A percentile compares a stretch with the other conserved stretches of the same genome.
Conservation (phyloP, 2,797 vertebrate genomes). For the Orientallactaga sibirica region DNA sequence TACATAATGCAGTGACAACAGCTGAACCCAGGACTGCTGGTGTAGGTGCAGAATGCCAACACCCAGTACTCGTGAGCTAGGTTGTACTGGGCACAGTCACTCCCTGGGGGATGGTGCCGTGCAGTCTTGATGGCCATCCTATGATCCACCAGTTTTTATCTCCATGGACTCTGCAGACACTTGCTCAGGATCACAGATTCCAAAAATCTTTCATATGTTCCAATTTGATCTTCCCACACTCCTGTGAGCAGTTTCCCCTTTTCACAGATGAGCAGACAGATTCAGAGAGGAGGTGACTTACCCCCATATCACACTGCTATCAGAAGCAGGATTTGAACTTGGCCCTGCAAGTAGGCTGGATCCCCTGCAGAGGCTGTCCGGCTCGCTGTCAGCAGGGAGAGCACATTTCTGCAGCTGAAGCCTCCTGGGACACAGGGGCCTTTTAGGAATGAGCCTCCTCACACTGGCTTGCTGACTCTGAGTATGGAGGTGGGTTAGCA, state of each 20-base stretch:
- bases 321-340: background rate
- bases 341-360: accelerated
- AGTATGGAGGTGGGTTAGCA: accelerated
- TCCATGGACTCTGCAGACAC: accelerated
- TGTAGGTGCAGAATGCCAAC: accelerated
- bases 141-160: accelerated
- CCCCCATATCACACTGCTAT: background rate
- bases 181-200: too few species aligned
- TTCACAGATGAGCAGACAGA: background rate
- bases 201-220: accelerated
- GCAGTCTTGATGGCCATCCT: background rate
- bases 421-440: background rate
- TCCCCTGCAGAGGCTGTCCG: background rate
- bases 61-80: accelerated
- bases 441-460: background rate
- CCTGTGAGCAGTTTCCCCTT: background rate
- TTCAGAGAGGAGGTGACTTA: background rate
- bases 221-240: background rate
- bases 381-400: background rate
- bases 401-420: background rate
- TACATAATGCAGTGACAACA: background rate
- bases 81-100: accelerated
- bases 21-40: background rate
- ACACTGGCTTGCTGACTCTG: background rate
- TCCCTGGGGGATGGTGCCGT: background rate